Conservation (phyloP, 2,888 invertebrate genomes). For the Scaptomyza tumidula region DNA sequence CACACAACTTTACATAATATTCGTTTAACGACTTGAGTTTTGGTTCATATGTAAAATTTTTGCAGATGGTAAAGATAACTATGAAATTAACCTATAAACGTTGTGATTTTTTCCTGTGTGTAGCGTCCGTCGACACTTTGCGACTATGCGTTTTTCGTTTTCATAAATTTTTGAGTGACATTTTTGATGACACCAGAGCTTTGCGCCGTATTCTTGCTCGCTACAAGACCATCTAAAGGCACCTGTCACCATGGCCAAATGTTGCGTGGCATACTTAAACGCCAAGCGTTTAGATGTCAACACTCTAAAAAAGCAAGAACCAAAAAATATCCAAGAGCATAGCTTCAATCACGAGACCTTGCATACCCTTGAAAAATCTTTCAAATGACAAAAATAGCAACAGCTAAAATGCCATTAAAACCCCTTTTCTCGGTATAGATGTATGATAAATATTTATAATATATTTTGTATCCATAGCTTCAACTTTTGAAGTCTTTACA, state of each 20-base stretch:
- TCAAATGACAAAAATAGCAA: not conserved
- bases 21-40: not conserved
- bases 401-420: not conserved
- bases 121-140: constrained; percentile 6
- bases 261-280: constrained; percentile 76
- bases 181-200: constrained; percentile 80
- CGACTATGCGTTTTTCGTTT: constrained; percentile 69
- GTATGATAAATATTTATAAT: constrained; percentile 1
- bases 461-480: not conserved
- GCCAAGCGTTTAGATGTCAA: constrained; percentile 78
- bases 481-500: not conserved
- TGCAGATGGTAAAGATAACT: not conserved
- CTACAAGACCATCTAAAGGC: constrained; percentile 69
- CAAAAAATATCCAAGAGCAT: constrained; percentile 1
- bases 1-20: not conserved
- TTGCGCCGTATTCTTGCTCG: constrained; percentile 57
- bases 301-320: constrained; percentile 26
- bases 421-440: not conserved
- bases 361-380: constrained; percentile 27
- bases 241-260: constrained; percentile 81
- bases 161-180: constrained; percentile 82
- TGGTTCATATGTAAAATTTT: not conserved
- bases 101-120: not conserved
- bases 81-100: not conserved
- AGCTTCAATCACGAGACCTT: constrained; percentile 2